A percentile compares a stretch with the other conserved stretches of the same genome.
phyloP scores from a whole-genome alignment of 2,888 invertebrate genomes.

The Tribolium freemani region DNA sequence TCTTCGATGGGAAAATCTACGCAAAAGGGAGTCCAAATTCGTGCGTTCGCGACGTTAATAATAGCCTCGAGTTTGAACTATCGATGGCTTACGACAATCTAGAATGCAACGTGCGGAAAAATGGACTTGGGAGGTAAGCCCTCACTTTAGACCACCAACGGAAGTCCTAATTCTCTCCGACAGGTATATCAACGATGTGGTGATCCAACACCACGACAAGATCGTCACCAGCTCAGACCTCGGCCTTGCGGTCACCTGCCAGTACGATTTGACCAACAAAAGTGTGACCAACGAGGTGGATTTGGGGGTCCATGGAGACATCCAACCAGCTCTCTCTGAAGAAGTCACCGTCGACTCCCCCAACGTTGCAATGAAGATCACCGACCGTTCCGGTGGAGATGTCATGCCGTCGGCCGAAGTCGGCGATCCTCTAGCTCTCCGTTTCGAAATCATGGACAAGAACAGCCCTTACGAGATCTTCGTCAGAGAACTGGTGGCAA shows the following conservation, averaged over 20 bases:
- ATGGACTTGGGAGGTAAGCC: conserved; percentile 78
- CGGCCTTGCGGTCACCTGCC: conserved; percentile 92
- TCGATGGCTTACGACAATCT: conserved; percentile 93
- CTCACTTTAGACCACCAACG: not conserved
- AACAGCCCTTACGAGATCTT: conserved; percentile 97
- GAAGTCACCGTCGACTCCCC: conserved; percentile 95
- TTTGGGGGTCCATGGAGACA: conserved; percentile 90
- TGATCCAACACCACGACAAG: conserved; percentile 95
- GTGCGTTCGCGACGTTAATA: conserved; percentile 90
- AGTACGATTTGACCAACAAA: conserved; percentile 94
- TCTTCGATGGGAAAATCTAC: conserved; percentile 95
- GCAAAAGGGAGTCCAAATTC: conserved; percentile 95
- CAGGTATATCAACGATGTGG: conserved; percentile 85
- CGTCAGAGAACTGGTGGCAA: conserved; percentile 92
- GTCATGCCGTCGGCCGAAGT: conserved; percentile 91
- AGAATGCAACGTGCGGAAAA: conserved; percentile 93
- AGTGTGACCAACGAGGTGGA: conserved; percentile 94
- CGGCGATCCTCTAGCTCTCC: conserved; percentile 90
- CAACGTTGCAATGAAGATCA: conserved; percentile 94
- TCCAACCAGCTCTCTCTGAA: conserved; percentile 81
- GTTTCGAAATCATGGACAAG: conserved; percentile 92
- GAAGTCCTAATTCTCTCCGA: no score
- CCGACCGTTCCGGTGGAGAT: conserved; percentile 86
- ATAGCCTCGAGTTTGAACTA: conserved; percentile 90
- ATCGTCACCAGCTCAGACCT: conserved; percentile 95